These are phyloP conservation scores for Pyrochroa serraticornis DNA, from an alignment of 2,888 invertebrate species.

Conservation along the genomic window DNA sequence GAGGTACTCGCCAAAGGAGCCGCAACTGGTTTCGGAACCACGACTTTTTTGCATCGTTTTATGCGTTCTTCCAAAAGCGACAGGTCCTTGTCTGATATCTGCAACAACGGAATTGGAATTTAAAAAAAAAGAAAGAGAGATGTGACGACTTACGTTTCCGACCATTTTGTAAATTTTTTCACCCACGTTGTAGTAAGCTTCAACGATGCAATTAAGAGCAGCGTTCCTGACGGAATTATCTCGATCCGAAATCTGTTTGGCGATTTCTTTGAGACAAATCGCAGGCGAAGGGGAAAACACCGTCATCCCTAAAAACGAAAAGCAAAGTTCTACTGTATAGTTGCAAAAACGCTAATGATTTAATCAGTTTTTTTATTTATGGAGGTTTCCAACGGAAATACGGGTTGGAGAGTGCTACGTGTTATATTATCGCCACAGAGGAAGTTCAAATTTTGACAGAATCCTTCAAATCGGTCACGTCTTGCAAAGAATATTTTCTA, in stretches of 20 bases:
- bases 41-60: constrained; percentile 81
- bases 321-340: too few species aligned
- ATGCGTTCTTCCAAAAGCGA: constrained; percentile 95
- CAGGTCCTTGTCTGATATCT: constrained; percentile 88
- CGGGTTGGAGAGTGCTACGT: too few species aligned
- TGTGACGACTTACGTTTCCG: constrained; percentile 70
- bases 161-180: constrained; percentile 91
- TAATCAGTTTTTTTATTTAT: background rate
- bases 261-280: constrained; percentile 86
- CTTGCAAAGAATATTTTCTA: too few species aligned
- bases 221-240: constrained; percentile 96
- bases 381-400: too few species aligned
- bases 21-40: constrained; percentile 49
- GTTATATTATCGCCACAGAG: too few species aligned
- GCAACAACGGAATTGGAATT: too few species aligned
- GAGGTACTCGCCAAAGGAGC: background rate
- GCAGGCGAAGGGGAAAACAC: constrained; percentile 83
- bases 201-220: constrained; percentile 91
- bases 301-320: constrained; percentile 58
- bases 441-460: too few species aligned
- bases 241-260: constrained; percentile 92
- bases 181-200: constrained; percentile 88
- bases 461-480: too few species aligned
- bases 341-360: too few species aligned
- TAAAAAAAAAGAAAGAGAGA: background rate